Percentiles rank a stretch among this genome's conserved stretches.
These are phyloP conservation scores for Reticulitermes speratus DNA, from an alignment of 1,140 invertebrate genomes.

Conservation along the genomic window DNA sequence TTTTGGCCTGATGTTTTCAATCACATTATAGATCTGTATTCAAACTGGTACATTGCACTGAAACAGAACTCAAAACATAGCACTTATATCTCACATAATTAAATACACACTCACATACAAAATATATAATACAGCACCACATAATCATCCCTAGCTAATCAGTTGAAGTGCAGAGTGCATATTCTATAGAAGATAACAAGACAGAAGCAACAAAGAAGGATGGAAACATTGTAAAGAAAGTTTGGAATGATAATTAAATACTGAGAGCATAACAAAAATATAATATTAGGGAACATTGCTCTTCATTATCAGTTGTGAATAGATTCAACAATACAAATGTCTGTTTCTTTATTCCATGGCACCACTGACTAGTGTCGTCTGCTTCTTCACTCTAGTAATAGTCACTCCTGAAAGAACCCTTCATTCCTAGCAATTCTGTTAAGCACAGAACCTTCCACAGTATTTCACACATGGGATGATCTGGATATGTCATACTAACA, in stretches of 20 bases:
- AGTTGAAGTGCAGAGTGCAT: background rate
- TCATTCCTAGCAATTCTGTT: background rate
- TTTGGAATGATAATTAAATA: slow-evolving; percentile 10
- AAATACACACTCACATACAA: background rate
- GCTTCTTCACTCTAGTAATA: background rate
- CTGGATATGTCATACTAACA: background rate
- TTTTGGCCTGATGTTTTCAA: background rate
- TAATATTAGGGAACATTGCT: background rate
- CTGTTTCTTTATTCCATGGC: background rate
- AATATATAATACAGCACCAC: background rate
- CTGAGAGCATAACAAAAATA: background rate
- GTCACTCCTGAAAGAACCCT: background rate
- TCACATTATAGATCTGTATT: background rate
- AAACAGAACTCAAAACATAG: background rate
- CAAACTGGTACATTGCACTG: background rate
- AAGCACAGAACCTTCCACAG: background rate
- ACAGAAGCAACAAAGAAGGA: background rate
- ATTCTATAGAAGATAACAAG: background rate
- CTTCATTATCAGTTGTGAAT: background rate
- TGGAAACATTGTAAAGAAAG: background rate
- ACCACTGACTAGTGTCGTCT: background rate
- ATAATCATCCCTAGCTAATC: background rate
- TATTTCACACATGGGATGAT: background rate
- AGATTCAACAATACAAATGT: background rate
- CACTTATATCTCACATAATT: background rate